Conservation (phyloP, 1,140 invertebrate species). For the Heterodera schachtii region DNA sequence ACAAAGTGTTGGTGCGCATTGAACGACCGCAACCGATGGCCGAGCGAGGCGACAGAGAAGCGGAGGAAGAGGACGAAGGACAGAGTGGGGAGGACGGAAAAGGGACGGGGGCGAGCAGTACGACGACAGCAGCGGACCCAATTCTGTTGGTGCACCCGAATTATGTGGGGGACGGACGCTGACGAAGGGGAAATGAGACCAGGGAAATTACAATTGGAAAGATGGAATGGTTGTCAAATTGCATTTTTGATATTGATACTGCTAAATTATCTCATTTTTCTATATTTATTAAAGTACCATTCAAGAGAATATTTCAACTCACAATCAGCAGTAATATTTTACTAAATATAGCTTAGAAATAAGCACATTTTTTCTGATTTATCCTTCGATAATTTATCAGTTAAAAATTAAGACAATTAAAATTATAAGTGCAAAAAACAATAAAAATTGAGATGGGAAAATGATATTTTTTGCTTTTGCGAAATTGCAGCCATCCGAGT, state of each 20-base stretch:
- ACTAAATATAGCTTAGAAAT: too few species aligned
- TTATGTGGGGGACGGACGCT: conserved; percentile 20
- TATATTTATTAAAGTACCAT: too few species aligned
- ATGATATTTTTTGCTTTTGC: not conserved
- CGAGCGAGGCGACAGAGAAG: not conserved
- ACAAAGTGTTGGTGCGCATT: conserved; percentile 26
- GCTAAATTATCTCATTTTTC: too few species aligned
- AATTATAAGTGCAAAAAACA: not conserved
- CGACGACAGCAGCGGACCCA: not conserved
- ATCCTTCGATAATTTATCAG: not conserved
- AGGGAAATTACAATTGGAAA: too few species aligned
- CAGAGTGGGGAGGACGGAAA: not conserved
- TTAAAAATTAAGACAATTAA: not conserved
- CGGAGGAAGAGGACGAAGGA: conserved; percentile 1
- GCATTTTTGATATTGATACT: too few species aligned
- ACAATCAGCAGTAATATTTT: too few species aligned
- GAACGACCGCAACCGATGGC: not conserved
- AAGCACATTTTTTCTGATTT: too few species aligned
- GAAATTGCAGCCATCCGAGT: conserved; percentile 60
- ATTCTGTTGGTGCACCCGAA: conserved; percentile 25
- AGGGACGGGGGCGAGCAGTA: not conserved
- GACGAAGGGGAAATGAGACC: not conserved
- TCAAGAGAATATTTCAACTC: too few species aligned
- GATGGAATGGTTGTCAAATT: too few species aligned
- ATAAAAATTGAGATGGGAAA: conserved; percentile 22